phyloP scores from a whole-genome alignment of 30 jellyfish, hydroid and myxozoan species.

The Pseudorhiza aurosa region DNA sequence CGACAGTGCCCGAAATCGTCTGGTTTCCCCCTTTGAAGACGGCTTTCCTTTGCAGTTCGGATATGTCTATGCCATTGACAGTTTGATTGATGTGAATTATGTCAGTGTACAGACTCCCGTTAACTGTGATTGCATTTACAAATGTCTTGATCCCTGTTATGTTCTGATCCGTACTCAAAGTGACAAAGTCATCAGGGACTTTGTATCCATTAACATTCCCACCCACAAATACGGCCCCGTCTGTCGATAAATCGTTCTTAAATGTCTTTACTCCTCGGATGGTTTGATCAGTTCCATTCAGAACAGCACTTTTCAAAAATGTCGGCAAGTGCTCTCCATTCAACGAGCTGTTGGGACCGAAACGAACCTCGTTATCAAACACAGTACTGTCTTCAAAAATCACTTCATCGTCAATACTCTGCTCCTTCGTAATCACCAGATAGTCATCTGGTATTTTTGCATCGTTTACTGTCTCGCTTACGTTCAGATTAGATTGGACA shows the following conservation, averaged over 20 bases:
- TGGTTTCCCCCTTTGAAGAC: slow-evolving; percentile 55
- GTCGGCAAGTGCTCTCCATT: slow-evolving; percentile 63
- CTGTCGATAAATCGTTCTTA: not conserved
- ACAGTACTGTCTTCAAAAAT: slow-evolving; percentile 30
- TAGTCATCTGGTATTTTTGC: slow-evolving; percentile 43
- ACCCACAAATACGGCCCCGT: slow-evolving; percentile 16
- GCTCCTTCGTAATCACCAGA: slow-evolving; percentile 9
- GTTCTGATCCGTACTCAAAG: slow-evolving; percentile 63
- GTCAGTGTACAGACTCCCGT: slow-evolving; percentile 36
- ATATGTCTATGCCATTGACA: slow-evolving; percentile 78
- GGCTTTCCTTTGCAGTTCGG: slow-evolving; percentile 68
- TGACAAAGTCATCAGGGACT: slow-evolving; percentile 80
- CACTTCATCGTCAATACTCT: not conserved
- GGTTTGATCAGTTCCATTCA: slow-evolving; percentile 52
- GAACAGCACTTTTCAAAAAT: slow-evolving; percentile 60
- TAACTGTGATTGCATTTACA: slow-evolving; percentile 25
- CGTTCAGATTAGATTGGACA: slow-evolving; percentile 13
- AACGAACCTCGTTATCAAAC: slow-evolving; percentile 1
- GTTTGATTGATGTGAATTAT: slow-evolving; percentile 46
- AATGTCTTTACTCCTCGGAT: slow-evolving; percentile 43
- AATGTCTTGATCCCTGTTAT: slow-evolving; percentile 72
- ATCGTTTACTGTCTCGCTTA: slow-evolving; percentile 65
- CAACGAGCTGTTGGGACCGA: slow-evolving; percentile 24
- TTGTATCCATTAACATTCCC: slow-evolving; percentile 57
- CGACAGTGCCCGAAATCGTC: slow-evolving; percentile 60